Conservation (phyloP, 1,140 invertebrate species). For the Leptopilina clavipes region DNA sequence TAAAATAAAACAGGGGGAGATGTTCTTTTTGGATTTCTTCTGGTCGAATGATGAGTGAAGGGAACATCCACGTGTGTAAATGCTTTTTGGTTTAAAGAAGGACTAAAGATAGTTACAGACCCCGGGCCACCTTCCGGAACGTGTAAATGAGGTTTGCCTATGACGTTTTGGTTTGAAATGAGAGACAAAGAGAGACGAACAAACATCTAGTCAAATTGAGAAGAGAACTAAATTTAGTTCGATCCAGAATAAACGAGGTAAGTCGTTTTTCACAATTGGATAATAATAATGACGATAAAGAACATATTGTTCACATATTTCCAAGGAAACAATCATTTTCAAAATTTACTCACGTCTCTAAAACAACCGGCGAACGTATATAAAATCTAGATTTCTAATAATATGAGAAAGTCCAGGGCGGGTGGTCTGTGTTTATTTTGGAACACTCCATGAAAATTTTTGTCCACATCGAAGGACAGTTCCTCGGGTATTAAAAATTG, state of each 20-base stretch:
- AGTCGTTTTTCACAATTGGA: constrained; percentile 48
- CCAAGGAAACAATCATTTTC: neutral
- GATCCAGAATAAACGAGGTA: constrained; percentile 58
- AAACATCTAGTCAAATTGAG: constrained; percentile 41
- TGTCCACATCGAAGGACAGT: constrained; percentile 3
- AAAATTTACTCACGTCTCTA: neutral
- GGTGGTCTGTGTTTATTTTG: constrained; percentile 31
- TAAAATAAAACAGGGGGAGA: neutral
- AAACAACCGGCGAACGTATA: neutral
- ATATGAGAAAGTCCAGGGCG: constrained; percentile 21
- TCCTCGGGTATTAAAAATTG: neutral
- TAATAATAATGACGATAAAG: neutral
- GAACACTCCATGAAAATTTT: constrained; percentile 5
- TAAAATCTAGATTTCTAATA: constrained; percentile 30
- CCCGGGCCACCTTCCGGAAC: constrained; percentile 47
- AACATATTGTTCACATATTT: neutral
- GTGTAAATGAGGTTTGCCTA: constrained; percentile 46
- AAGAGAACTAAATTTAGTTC: constrained; percentile 63
- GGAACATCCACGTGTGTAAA: neutral
- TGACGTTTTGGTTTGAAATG: constrained; percentile 32
- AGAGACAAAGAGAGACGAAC: constrained; percentile 29
- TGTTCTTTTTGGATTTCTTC: neutral
- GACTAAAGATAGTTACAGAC: constrained; percentile 54
- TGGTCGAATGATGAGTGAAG: neutral
- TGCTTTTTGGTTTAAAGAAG: constrained; percentile 34